Base-by-base conservation (phyloP, 2,797 vertebrate genomes). In the Pipistrellus pygmaeus region DNA sequence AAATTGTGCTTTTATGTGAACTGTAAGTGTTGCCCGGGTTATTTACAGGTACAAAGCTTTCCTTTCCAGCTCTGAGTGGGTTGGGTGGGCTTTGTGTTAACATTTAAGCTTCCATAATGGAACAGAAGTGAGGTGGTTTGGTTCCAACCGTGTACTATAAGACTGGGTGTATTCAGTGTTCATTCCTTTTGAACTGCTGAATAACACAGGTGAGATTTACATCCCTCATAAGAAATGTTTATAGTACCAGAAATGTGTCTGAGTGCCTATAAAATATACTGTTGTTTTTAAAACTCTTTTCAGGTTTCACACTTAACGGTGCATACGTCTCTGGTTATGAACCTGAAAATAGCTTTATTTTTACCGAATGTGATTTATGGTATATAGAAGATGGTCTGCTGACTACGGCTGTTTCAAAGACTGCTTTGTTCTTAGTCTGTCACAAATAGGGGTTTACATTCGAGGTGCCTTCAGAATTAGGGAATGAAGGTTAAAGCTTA, bases 1-100 rank as follows among this genome's bases (percentile, higher is more conserved):
- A 95, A 96, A 96, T 95, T 94, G 86, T 95, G 87, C 82, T 84
- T 95, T 96, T 94, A 91, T 93, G 93, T 90, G 82, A 92, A 57
- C 57, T 81, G 81, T 76, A 95, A 93, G 71, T 88, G 86, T 85
- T 78, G 46, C 60, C 88, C 76, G 46, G 95, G 38, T 94, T 96
- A 95, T 96, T 97, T 96, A 89, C 92, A 95, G 92, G 90, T 96
- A 82, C 69, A 76, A 66, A 85, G 76, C 88, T 77, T 96, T 96
- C 41, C 85, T 92, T 91, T 53, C n/a, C 23, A 41, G 35, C 46
- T 72, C 35, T 68, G 53, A 88, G 93, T 51, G 46, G 32, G 60
- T n/a, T 62, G 51, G 60, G 62, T 62, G 51, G 60, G 62, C 86
- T 97, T 96, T 97, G 92, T 96, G 92, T 88, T 78, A 92, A 81